These are phyloP conservation scores for Ptychadena robeensis DNA, from an alignment of 2,797 vertebrate species.

Conservation along the genomic window DNA sequence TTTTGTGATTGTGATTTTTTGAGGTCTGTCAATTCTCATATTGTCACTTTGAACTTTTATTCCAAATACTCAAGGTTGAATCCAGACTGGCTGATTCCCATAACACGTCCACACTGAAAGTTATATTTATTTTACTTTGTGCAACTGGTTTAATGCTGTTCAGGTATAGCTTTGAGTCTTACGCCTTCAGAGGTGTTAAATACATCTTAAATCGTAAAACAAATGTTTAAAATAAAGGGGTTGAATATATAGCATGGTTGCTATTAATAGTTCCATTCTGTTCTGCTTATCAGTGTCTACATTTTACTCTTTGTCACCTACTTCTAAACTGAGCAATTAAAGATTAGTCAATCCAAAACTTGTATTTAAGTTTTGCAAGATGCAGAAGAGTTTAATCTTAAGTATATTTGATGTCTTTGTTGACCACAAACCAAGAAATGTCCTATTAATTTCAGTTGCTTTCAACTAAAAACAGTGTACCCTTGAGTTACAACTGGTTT, in stretches of 20 bases:
- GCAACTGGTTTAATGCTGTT: constrained; percentile 41
- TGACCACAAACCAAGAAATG: not conserved
- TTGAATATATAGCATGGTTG: constrained; percentile 15
- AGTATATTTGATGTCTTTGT: not conserved
- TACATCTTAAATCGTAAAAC: constrained; percentile 48
- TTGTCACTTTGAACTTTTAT: constrained; percentile 50
- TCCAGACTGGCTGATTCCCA: constrained; percentile 21
- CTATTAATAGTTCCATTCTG: constrained; percentile 46
- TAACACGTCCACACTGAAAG: constrained; percentile 42
- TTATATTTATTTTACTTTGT: constrained; percentile 52
- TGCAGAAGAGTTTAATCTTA: not conserved
- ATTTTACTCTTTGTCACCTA: constrained; percentile 10
- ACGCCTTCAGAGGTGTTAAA: constrained; percentile 42
- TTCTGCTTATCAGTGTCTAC: constrained; percentile 50
- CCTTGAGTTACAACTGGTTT: no score
- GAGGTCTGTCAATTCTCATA: constrained; percentile 44
- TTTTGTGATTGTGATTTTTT: constrained; percentile 42
- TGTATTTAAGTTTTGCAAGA: not conserved
- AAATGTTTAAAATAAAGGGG: constrained; percentile 32
- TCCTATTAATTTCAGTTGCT: not conserved
- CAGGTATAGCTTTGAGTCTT: constrained; percentile 37
- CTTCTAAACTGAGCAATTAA: not conserved
- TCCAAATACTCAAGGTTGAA: constrained; percentile 40
- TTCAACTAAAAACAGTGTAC: no score
- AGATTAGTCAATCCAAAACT: not conserved